Base-by-base conservation (phyloP, 2,888 invertebrate species). In the Drosophila pseudotakahashii region DNA sequence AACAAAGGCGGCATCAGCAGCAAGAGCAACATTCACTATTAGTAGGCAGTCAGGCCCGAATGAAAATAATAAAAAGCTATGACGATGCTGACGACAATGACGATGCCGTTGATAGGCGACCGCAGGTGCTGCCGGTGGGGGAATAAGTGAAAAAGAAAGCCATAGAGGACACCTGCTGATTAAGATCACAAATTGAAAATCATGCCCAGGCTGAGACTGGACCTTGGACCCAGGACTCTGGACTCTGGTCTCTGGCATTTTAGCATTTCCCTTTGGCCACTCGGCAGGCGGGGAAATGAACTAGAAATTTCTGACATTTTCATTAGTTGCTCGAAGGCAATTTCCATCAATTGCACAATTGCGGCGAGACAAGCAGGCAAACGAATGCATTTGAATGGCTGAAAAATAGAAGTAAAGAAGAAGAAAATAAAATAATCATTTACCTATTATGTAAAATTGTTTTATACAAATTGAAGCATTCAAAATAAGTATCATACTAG, bases 131-230 rank as follows among this genome's bases (percentile, higher is more conserved):
- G 19, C 42, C 44, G 48, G 37, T 16, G 48, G 47, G 26, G 30
- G 23, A 47, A 13, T 48, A 48, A 48, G 48, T 48, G 48, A 67
- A 32, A 55, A 41, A 50, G 51, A 67, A 71, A 68, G 67, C 54
- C 73, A 68, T 75, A 75, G 66, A 78, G 77, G 88, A 87, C 89
- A 89, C 90, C 90, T 90, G 89, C 89, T 90, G 89, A 89, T 89
- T 87, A 87, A 85, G 88, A 90, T 90, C 90, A 78, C 88, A 89
- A 90, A 89, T 89, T 89, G 89, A 88, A 90, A 88, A 86, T 83
- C 83, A 83, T 77, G 78, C 74, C 59, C 63, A 52, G 68, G 26
- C 73, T 53, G 57, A 70, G 76, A 71, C 75, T 42, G n/a, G 44
- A 37, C 45, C 2, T 30, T n/a, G 37, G 11, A n/a, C 37, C 7